Base-by-base conservation (phyloP, 2,888 invertebrate genomes). In the Gortyna flavago region DNA sequence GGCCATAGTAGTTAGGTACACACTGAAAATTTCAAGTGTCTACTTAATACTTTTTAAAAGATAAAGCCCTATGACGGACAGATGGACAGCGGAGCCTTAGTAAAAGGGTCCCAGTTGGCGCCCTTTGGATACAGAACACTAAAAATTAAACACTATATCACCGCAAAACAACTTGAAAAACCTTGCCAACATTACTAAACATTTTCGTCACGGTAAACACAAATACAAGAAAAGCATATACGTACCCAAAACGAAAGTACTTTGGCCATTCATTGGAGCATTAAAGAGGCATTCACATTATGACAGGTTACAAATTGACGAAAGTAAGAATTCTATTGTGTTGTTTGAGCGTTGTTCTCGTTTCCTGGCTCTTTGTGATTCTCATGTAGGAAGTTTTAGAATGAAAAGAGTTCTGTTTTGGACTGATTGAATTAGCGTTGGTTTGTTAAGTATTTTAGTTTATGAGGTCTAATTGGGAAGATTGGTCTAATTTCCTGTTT, bases 251-350 rank as follows among this genome's bases (percentile, higher is more conserved):
- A 91, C 84, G 93, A 93, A 93, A 93, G 93, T 89, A 90, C 84
- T 89, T 88, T 87, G 84, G 90, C 86, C 91, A 92, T 91, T 92
- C 94, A 93, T 91, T 93, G 93, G 93, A 93, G 92, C 95, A 94
- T 95, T 93, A 95, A 95, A 95, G 91, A 87, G 88, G 90, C 78
- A 87, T 88, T 87, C 88, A 85, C 57, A 90, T 93, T 93, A 94
- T 94, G 95, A 94, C 95, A 95, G 92, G 91, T 93, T 93, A 95
- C 95, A 95, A 88, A 88, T 88, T 80, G 89, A 93, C 92, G 95
- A 95, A 95, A 95, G 95, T 94, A 90, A 91, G 85, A 86, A 88
- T 88, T 79, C 90, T 85, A 93, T 94, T 94, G 94, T 94, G 84
- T 83, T 85, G 86, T 86, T 87, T 86, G 84, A 85, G 84, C 85